Percentiles rank a stretch among this genome's conserved stretches.
phyloP scores from a whole-genome alignment of 2,113 vertebrate genomes.

The Nothocercus nigrocapillus region DNA sequence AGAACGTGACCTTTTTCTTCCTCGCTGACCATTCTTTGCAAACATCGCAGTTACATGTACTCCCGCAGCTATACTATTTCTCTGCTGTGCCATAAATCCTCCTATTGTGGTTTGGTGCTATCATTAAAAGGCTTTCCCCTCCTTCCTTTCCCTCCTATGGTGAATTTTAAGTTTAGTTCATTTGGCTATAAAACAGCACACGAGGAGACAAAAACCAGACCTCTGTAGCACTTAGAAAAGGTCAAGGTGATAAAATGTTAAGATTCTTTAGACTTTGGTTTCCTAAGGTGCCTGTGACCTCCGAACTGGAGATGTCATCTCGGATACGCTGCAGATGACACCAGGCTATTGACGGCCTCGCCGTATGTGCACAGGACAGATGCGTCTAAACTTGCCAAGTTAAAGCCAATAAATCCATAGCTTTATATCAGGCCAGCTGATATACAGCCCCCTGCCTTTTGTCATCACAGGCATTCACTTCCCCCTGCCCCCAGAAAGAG shows the following conservation, averaged over 20 bases:
- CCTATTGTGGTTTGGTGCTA: constrained; percentile 14
- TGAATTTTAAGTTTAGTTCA: constrained; percentile 49
- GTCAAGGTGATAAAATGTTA: constrained; percentile 59
- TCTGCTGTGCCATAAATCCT: constrained; percentile 8
- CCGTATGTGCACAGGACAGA: constrained; percentile 78
- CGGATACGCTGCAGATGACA: constrained; percentile 51
- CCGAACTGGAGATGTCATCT: constrained; percentile 69
- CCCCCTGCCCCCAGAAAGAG: constrained; percentile 78
- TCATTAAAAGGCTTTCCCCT: neutral
- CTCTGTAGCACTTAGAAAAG: constrained; percentile 48
- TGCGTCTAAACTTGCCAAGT: constrained; percentile 84
- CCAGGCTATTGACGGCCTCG: constrained; percentile 65
- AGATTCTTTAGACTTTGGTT: constrained; percentile 65
- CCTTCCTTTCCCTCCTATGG: neutral
- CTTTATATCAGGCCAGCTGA: constrained; percentile 81
- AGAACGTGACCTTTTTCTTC: constrained; percentile 47
- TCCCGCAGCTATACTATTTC: neutral
- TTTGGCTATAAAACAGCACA: constrained; percentile 34
- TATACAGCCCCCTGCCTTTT: constrained; percentile 85
- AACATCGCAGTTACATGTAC: neutral
- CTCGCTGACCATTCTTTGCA: constrained; percentile 29
- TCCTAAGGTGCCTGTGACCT: constrained; percentile 62
- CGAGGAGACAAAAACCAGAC: constrained; percentile 36
- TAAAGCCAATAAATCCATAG: constrained; percentile 86
- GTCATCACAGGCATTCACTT: constrained; percentile 83